Percentiles rank a stretch among this genome's conserved stretches.
Conservation (phyloP, 2,888 invertebrate species). For the Heliconius aoede region DNA sequence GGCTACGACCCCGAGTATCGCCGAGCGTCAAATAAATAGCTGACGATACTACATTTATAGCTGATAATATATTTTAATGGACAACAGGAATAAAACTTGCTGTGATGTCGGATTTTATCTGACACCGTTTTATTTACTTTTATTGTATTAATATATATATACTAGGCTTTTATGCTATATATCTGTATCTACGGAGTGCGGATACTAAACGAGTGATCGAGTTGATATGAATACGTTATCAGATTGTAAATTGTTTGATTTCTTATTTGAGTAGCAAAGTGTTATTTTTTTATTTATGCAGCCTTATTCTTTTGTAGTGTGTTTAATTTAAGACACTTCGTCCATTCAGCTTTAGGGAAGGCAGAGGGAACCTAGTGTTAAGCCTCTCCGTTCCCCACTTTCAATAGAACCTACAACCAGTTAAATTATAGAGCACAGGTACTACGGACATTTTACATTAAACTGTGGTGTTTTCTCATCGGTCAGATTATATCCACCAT, state of each 20-base stretch:
- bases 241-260: background rate
- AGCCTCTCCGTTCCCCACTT: background rate
- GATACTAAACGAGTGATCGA: background rate
- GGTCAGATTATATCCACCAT: too few relatives aligned
- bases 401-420: too few relatives aligned
- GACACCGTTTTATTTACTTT: constrained; percentile 24
- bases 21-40: constrained; percentile 75
- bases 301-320: too few relatives aligned
- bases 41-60: constrained; percentile 76
- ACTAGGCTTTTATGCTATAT: constrained; percentile 12
- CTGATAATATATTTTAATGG: constrained; percentile 77
- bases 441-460: too few relatives aligned
- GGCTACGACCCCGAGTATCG: constrained; percentile 65
- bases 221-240: background rate
- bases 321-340: too few relatives aligned
- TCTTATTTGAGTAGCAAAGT: background rate
- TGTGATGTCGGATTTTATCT: constrained; percentile 35
- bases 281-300: too few relatives aligned
- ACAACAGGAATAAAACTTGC: constrained; percentile 48
- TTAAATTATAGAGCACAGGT: too few relatives aligned
- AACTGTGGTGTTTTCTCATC: too few relatives aligned
- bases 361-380: background rate
- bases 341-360: background rate
- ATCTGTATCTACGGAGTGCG: background rate
- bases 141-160: constrained; percentile 14